Evolutionary conservation across 2,797 vertebrate species (phyloP).

Genomic region (Myripristis jacobus): DNA sequence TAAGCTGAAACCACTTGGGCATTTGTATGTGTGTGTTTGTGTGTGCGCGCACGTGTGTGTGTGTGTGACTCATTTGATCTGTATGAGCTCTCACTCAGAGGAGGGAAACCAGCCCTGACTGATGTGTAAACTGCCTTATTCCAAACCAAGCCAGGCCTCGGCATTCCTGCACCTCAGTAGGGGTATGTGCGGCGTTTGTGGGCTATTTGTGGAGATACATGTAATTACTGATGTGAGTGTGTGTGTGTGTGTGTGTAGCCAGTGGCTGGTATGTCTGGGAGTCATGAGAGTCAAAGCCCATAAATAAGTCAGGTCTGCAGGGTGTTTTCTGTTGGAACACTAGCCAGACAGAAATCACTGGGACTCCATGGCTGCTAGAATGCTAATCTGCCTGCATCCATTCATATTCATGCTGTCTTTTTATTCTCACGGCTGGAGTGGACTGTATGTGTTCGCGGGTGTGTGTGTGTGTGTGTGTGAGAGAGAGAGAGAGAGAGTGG

Average conservation of each 20-base stretch:
- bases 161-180: too few relatives aligned
- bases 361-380: slow-evolving; percentile 16
- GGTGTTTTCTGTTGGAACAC: slow-evolving; percentile 21
- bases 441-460: too few relatives aligned
- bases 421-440: slow-evolving; percentile 7
- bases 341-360: slow-evolving; percentile 4
- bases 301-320: slow-evolving; percentile 27
- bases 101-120: neutral
- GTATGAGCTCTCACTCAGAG: neutral
- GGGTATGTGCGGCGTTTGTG: neutral
- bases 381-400: slow-evolving; percentile 24
- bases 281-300: neutral
- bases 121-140: neutral
- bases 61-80: neutral
- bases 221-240: neutral
- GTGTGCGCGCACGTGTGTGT: neutral
- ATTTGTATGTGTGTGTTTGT: neutral
- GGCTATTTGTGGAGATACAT: slow-evolving; percentile 7
- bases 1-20: too few relatives aligned
- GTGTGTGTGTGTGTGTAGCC: neutral
- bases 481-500: neutral
- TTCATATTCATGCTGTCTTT: slow-evolving; percentile 32
- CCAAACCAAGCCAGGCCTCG: too few relatives aligned
- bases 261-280: neutral
- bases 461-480: slow-evolving; percentile 3